Base-by-base conservation (phyloP, 2,113 vertebrate species). In the Toxostoma redivivum region DNA sequence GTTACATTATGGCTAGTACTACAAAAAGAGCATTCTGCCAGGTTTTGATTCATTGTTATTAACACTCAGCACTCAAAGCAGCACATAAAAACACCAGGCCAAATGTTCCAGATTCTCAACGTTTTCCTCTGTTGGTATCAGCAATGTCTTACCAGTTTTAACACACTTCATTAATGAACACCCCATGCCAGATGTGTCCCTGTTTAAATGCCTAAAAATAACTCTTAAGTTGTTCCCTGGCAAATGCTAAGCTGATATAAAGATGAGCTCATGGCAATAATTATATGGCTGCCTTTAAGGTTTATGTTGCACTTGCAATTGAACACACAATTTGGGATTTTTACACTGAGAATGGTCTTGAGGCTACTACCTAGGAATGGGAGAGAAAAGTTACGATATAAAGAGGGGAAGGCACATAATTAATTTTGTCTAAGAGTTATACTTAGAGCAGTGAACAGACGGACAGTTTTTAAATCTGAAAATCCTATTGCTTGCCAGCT, bases 191-290 rank as follows among this genome's bases (percentile, higher is more conserved):
- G 95, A 95, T 97, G 94, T 95, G 95, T 54, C 87, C 85, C 87
- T 93, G 58, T 92, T 97, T 88, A 88, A 93, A 95, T 33, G 79
- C 81, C 92, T 96, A 96, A 96, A 97, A 97, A 96, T 94, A 97
- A 90, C 87, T 82, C 84, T 51, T 81, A 85, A 95, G 90, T 95
- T 95, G 66, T 81, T 95, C 81, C 78, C 87, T 72, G 82, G 84
- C 96, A 95, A 94, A 92, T 73, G 93, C 66, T 91, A 92, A 92
- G 86, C 95, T 94, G 94, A 69, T 94, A 92, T 82, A 81, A 92
- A 95, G 93, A 95, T 87, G 85, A 92, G 87, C 87, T 97, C 87
- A 95, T 92, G 90, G 93, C 90, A 93, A 94, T 90, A 85, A 95
- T 90, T 91, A 73, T 91, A 93, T 85, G 87, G 90, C 84, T 94